phyloP scores from a whole-genome alignment of 2,113 vertebrate species.

The Hipposideros armiger region DNA sequence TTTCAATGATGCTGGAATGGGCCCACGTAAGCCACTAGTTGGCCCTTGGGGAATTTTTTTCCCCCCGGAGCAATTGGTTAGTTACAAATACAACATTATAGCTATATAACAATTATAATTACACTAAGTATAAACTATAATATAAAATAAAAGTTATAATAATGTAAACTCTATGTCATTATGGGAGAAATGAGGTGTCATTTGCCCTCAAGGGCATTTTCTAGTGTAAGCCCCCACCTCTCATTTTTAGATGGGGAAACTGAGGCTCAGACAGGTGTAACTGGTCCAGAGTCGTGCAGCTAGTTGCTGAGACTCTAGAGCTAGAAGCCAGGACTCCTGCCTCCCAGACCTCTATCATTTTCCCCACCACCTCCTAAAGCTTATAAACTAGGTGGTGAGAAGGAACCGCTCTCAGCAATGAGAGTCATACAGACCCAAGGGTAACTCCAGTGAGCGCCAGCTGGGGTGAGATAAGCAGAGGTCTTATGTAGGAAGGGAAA shows the following conservation, averaged over 20 bases:
- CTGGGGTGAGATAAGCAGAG: background rate
- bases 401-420: background rate
- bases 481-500: background rate
- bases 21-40: too few relatives aligned
- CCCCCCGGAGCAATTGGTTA: background rate
- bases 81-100: background rate
- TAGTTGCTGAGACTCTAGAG: background rate
- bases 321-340: background rate
- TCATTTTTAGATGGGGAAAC: background rate
- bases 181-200: background rate
- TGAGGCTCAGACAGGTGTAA: background rate
- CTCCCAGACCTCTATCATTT: background rate
- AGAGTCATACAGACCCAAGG: background rate
- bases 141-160: background rate
- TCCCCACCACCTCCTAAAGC: background rate
- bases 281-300: background rate
- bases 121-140: too few relatives aligned
- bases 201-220: background rate
- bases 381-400: background rate
- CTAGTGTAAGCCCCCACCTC: background rate
- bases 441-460: background rate
- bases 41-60: background rate
- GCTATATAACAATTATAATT: background rate
- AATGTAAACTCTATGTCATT: background rate
- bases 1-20: background rate